Base-by-base conservation (phyloP, 1,140 invertebrate species). In the Schlechtendalia chinensis region DNA sequence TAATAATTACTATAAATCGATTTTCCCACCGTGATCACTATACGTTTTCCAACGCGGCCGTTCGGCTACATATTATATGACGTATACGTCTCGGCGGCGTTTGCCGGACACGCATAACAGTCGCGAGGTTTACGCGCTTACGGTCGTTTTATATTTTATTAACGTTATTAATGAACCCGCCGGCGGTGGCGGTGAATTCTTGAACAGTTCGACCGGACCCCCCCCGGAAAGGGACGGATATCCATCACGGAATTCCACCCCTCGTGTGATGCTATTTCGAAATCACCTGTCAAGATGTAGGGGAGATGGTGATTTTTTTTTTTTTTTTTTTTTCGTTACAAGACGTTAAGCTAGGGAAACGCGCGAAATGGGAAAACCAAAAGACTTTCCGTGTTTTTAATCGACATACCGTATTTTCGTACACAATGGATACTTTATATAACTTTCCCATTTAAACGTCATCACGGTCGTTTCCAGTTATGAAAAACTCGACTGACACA, bases 201-300 rank as follows among this genome's bases (percentile, higher is more conserved):
- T 54, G 69, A 72, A 72, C 29, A 71, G 67, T 53, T 10, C 19
- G 59, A 24, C 58, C n/a, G 75, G 39, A 50, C 75, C 58, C 75
- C 39, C 32, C 32, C 32, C 32, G 3, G 3, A 8, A 61, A 47
- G 29, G 45, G 75, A n/a, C n/a, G n/a, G n/a, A 50, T 63, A 79
- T 79, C 58, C 75, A 79, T 79, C 58, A 79, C 32, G 39, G 75
- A 29, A 29, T n/a, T 45, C 10, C n/a, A 22, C 75, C 56, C 22
- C 10, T 22, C 19, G 32, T n/a, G 45, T 5, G 45, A 50, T 27
- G 56, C 32, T 39, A 54, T 79, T 61, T 79, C 32, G 22, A 59
- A 77, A 58, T 77, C 74, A 77, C 74, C 74, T 77, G 74, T 77
- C 74, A 77, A 77, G 74, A 77, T n/a, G 59, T 77, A 58, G 74